Evolutionary conservation across 37 sponge, comb jelly and placozoan genomes (phyloP).

Genomic region (Amphimedon queenslandica): DNA sequence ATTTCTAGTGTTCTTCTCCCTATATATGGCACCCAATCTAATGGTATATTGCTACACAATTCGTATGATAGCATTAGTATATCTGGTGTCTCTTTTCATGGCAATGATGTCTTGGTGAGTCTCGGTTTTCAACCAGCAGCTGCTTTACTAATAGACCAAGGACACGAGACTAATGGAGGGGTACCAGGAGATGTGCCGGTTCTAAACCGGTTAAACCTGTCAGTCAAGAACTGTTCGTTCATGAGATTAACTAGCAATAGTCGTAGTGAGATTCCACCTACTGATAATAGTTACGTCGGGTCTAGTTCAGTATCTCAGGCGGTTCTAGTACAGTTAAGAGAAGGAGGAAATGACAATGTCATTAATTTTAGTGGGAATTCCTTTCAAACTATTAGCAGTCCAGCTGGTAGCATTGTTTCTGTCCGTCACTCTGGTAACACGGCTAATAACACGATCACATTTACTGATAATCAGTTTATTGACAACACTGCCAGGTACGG

Average conservation of each 20-base stretch:
- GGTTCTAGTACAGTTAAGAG: constrained; percentile 19
- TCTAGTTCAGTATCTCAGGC: constrained; percentile 3
- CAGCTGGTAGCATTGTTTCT: constrained; percentile 19
- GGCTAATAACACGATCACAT: not conserved
- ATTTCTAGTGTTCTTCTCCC: constrained; percentile 15
- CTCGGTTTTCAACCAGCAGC: not conserved
- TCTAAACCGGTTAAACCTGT: not conserved
- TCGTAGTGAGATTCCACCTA: not conserved
- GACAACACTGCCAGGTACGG: constrained; percentile 60
- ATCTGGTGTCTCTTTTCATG: constrained; percentile 4
- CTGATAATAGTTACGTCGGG: not conserved
- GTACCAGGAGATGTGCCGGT: not conserved
- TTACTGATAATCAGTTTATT: not conserved
- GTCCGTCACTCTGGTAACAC: not conserved
- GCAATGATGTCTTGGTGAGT: not conserved
- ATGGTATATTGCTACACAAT: constrained; percentile 11
- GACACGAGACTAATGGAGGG: not conserved
- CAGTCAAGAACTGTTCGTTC: constrained; percentile 1
- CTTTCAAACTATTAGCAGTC: constrained; percentile 7
- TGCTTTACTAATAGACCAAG: not conserved
- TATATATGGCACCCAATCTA: not conserved
- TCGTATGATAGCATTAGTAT: constrained; percentile 10
- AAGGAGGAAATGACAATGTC: constrained; percentile 11
- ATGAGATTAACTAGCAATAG: not conserved
- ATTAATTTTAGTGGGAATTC: constrained; percentile 25